A percentile compares a stretch with the other conserved stretches of the same genome.
These are phyloP conservation scores for Himalopsyche phryganea DNA, from an alignment of 1,140 invertebrate species.

Conservation along the genomic window DNA sequence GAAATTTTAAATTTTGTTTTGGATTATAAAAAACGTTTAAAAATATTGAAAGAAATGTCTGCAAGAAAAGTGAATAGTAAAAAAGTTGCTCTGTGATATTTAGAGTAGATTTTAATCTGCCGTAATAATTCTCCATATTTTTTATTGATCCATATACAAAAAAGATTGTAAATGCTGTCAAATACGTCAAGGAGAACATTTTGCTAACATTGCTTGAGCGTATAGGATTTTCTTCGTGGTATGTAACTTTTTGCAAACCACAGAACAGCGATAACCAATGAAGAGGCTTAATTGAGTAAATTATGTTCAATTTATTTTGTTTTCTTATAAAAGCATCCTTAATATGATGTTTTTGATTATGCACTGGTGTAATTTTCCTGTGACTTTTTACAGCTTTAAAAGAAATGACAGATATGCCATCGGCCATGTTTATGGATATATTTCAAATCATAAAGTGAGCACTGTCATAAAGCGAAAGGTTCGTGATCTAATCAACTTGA, in stretches of 20 bases:
- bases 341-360: no score
- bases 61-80: background rate
- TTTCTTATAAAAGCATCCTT: background rate
- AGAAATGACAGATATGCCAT: no score
- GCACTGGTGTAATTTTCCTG: no score
- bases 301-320: background rate
- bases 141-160: background rate
- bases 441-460: no score
- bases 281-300: background rate
- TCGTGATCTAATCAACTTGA: no score
- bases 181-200: background rate
- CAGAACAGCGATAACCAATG: background rate
- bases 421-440: no score
- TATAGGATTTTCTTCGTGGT: no score
- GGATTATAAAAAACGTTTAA: background rate
- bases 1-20: background rate
- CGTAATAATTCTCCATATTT: background rate
- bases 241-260: background rate
- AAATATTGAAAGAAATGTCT: background rate
- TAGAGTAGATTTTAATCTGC: background rate
- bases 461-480: no score
- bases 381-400: no score
- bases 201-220: background rate
- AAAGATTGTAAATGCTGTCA: background rate
- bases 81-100: background rate